Evolutionary conservation across 2,888 invertebrate species (phyloP), one percentile per base, ranked within the genome.

Genomic region (Rhyacophila evoluta): DNA sequence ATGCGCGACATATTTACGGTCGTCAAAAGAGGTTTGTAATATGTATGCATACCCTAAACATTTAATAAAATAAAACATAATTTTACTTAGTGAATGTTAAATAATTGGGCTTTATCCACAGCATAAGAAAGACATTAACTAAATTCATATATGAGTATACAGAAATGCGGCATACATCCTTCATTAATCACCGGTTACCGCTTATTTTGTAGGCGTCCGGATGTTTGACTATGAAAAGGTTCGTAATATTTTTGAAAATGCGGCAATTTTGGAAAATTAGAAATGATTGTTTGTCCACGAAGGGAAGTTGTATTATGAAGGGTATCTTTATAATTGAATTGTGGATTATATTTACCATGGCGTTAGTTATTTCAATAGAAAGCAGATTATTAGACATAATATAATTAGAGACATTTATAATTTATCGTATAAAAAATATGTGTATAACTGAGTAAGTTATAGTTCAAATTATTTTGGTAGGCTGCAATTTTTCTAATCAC

Each of bases 111-210:
- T 5, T 1, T 3, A 19, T 19, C 55, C 41, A 33, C 15, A 19
- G 1, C 55, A 55, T 8, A 55, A 8, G 55, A 55, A 55, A 55
- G 55, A 25, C 25, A 55, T 55, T 55, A 55, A 55, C 55, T 55
- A 25, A 55, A 55, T 55, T 19, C 19, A 25, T 55, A 55, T 55
- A 19, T 19, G 55, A 55, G 6, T 15, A 19, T 19, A 55, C 55
- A 55, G 25, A 55, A 55, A 55, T 25, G 55, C 55, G 55, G 25
- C 25, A 55, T 55, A 55, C 19, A 55, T 55, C 55, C 25, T 19
- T 55, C 55, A 55, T 55, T 55, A 55, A 55, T 55, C 55, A 55
- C 55, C 19, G 10, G 15, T 55, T 55, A 55, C 55, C 19, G 55
- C 55, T 55, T 55, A 55, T 55, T 55, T 55, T 55, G 12, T 10